phyloP scores from a whole-genome alignment of 2,113 vertebrate species.

The Diphyllodes magnificus region DNA sequence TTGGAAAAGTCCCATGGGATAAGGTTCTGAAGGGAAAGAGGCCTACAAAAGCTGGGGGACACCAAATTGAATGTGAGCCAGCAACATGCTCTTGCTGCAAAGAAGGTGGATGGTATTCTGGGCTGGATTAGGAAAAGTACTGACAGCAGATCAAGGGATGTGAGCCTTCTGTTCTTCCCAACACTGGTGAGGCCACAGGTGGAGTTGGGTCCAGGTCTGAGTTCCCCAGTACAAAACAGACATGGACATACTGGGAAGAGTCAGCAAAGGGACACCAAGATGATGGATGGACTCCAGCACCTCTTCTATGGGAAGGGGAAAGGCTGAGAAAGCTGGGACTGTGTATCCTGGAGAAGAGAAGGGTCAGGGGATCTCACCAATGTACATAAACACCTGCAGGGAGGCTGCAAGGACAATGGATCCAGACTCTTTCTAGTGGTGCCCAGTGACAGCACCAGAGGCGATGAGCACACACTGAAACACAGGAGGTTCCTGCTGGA shows the following conservation, averaged over 20 bases:
- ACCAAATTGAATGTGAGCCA: not conserved
- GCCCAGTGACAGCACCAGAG: not conserved
- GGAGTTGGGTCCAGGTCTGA: not conserved
- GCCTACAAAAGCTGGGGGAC: not conserved
- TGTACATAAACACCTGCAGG: not conserved
- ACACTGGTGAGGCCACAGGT: not conserved
- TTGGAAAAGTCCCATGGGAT: not conserved
- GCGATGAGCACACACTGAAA: not conserved
- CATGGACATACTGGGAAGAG: not conserved
- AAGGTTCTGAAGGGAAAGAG: not conserved
- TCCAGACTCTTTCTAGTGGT: not conserved
- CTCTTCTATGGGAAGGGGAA: not conserved
- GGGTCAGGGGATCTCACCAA: not conserved
- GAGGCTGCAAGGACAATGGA: not conserved
- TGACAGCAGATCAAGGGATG: not conserved
- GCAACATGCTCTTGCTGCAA: not conserved
- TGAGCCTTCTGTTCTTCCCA: not conserved
- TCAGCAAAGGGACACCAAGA: not conserved
- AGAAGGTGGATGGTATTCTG: not conserved
- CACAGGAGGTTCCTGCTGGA: not conserved
- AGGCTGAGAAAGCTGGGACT: not conserved
- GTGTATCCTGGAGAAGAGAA: not conserved
- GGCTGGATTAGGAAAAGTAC: not conserved
- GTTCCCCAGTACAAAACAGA: not conserved
- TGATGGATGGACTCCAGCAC: not conserved